A percentile compares a stretch with the other conserved stretches of the same genome.
These are phyloP conservation scores for Tortricodes alternella DNA, from an alignment of 2,888 invertebrate genomes.

Conservation along the genomic window DNA sequence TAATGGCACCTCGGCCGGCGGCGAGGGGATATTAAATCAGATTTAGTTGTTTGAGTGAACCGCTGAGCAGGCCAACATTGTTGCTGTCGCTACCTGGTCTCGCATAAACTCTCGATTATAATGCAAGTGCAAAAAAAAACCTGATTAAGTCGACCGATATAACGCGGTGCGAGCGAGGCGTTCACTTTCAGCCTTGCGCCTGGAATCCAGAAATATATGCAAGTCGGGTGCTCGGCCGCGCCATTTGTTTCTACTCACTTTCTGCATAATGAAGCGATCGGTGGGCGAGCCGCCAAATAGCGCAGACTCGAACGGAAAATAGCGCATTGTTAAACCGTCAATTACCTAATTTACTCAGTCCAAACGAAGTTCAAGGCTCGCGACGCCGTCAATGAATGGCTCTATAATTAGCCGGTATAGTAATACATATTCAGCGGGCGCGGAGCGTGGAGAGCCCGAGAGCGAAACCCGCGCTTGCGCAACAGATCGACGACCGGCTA, in stretches of 20 bases:
- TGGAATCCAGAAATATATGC: conserved; percentile 45
- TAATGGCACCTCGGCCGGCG: neutral
- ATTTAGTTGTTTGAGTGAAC: no score
- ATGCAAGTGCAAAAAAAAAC: neutral
- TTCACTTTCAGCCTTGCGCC: conserved; percentile 51
- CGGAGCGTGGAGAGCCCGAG: conserved; percentile 48
- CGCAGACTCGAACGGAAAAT: neutral
- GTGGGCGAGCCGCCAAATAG: conserved; percentile 44
- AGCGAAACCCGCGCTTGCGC: conserved; percentile 54
- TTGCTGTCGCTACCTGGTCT: neutral
- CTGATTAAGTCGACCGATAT: conserved; percentile 1
- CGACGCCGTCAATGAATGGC: conserved; percentile 2
- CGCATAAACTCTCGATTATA: conserved; percentile 12
- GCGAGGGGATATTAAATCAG: neutral
- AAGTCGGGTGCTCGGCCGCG: conserved; percentile 40
- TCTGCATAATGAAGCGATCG: conserved; percentile 64
- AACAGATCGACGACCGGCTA: conserved; percentile 60
- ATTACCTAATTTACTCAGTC: conserved; percentile 13
- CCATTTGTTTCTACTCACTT: conserved; percentile 59
- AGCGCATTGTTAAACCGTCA: conserved; percentile 9
- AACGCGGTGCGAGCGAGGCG: conserved; percentile 16
- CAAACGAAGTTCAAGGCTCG: conserved; percentile 19
- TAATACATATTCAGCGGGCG: conserved; percentile 22
- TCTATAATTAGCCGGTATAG: conserved; percentile 9
- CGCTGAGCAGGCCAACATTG: neutral